Percentiles rank a stretch among this genome's conserved stretches.
Conservation (phyloP, 2,888 invertebrate genomes). For the Patella caerulea region DNA sequence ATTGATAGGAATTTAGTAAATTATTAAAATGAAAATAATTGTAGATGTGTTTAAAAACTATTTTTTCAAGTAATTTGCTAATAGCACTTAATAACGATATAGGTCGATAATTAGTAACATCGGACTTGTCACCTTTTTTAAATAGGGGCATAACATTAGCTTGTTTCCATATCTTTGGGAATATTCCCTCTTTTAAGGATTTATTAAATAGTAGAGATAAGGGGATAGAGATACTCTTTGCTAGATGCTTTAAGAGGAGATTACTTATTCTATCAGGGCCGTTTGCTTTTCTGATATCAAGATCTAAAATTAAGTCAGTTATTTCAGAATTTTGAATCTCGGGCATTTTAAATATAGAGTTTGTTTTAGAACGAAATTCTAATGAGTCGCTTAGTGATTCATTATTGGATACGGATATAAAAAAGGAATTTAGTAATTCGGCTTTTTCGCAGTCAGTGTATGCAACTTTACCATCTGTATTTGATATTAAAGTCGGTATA, state of each 20-base stretch:
- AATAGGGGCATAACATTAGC: not conserved
- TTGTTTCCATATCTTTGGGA: not conserved
- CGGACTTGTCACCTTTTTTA: not conserved
- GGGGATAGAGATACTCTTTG: not conserved
- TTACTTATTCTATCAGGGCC: not conserved
- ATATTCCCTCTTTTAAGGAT: not conserved
- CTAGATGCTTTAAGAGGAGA: not conserved
- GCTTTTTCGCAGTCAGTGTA: not conserved
- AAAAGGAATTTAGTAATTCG: not conserved
- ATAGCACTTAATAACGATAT: not conserved
- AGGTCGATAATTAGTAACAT: conserved; percentile 3
- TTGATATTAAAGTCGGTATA: not conserved
- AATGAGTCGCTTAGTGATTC: not conserved
- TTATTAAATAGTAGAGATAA: not conserved
- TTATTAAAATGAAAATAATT: not conserved
- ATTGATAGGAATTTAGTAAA: not conserved
- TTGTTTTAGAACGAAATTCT: not conserved
- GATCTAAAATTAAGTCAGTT: not conserved
- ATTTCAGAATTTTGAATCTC: not conserved
- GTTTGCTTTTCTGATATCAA: not conserved
- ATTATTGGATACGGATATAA: not conserved
- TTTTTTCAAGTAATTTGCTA: not conserved
- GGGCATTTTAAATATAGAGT: not conserved
- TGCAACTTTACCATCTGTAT: not conserved
- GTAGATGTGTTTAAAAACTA: not conserved